Conservation (phyloP, 2,113 vertebrate genomes). For the Phodopus roborovskii region DNA sequence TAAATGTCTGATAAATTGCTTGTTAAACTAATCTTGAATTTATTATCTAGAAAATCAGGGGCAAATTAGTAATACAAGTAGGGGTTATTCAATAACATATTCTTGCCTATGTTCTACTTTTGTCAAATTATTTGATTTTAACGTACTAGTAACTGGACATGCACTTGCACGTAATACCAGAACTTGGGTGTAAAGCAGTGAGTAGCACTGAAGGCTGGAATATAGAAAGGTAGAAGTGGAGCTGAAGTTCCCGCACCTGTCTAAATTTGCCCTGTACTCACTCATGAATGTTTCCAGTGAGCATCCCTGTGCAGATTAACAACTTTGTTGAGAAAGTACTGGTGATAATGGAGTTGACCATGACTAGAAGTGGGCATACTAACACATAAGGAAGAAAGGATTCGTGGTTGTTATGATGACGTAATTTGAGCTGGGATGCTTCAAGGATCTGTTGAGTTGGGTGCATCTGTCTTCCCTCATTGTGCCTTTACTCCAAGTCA, state of each 20-base stretch:
- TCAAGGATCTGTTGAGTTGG: background rate
- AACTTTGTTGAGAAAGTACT: background rate
- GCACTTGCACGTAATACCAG: background rate
- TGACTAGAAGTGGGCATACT: background rate
- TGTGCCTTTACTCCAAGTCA: background rate
- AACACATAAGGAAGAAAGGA: background rate
- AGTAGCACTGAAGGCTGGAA: rapidly evolving
- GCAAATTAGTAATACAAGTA: background rate
- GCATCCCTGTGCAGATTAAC: background rate
- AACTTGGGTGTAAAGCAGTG: background rate
- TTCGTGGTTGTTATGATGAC: background rate
- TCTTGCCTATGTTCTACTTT: background rate
- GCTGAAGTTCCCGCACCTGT: background rate
- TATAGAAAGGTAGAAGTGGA: rapidly evolving
- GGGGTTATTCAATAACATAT: background rate
- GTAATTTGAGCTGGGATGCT: too few relatives aligned
- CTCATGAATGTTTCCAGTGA: background rate
- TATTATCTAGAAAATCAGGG: background rate
- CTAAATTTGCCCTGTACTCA: rapidly evolving
- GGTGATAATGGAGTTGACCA: background rate
- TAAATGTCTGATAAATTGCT: background rate
- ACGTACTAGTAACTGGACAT: background rate
- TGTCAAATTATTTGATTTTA: background rate
- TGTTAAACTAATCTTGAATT: background rate
- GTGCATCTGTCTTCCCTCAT: background rate